Conservation (phyloP, 64 coral and sea anemone species). For the Pocillopora damicornis region DNA sequence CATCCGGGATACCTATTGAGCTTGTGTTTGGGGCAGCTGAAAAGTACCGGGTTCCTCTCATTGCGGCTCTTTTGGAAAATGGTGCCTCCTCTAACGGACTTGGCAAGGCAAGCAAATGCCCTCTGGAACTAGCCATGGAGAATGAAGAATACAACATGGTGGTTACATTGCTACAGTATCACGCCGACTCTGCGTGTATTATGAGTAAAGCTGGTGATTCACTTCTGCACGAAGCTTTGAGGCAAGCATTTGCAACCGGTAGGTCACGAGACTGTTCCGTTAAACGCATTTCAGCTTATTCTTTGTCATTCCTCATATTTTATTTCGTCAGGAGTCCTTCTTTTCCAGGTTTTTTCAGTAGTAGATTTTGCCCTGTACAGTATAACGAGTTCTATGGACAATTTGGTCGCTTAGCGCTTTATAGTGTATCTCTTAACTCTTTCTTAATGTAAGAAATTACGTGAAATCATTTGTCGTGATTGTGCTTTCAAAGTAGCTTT, state of each 20-base stretch:
- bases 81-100: constrained; percentile 46
- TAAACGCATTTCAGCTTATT: background rate
- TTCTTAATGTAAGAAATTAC: no score
- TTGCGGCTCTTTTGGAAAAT: constrained; percentile 36
- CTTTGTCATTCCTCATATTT: no score
- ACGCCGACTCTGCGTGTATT: constrained; percentile 36
- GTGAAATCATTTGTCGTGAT: no score
- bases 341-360: no score
- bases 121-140: constrained; percentile 39
- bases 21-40: constrained; percentile 29
- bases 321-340: no score
- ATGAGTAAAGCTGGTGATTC: constrained; percentile 30
- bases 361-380: no score
- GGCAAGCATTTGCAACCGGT: constrained; percentile 42
- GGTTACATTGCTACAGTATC: constrained; percentile 44
- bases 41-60: constrained; percentile 18
- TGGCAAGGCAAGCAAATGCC: background rate
- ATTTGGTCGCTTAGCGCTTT: no score
- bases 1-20: constrained; percentile 44
- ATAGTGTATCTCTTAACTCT: no score
- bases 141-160: constrained; percentile 31
- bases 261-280: background rate
- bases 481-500: background rate
- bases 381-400: no score
- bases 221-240: constrained; percentile 49